Base-by-base conservation (phyloP, 2,888 invertebrate genomes). In the Calliscelio sp. region DNA sequence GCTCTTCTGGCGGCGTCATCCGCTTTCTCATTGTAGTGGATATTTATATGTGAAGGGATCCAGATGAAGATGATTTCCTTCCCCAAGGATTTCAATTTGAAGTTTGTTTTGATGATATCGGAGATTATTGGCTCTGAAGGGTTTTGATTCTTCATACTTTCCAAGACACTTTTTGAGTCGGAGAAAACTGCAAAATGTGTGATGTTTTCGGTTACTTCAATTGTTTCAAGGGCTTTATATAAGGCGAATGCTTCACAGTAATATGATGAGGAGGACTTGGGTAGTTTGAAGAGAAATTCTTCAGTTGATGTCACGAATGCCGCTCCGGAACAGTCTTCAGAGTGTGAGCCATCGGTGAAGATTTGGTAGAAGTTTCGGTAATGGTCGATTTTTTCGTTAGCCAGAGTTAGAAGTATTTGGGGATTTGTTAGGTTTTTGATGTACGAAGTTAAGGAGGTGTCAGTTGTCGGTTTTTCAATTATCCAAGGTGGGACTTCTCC, bases 161-260 rank as follows among this genome's bases (percentile, higher is more conserved):
- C 57, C 0, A 63, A 24, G 6, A 35, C 38, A 11, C 75, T 75
- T 65, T 35, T 65, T 1, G 73, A 73, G 20, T 59, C 61, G 8
- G 73, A 49, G n/a, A 28, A 73, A 10, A 73, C 49, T 51, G n/a
- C 59, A 0, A 10, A 2, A 16, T 44, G 14, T n/a, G 6, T 11
- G 10, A 16, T 44, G n/a, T 44, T 44, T 6, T 14, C 6, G n/a
- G n/a, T n/a, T 44, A 14, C 14, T 46, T 74, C 6, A n/a, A 63
- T 65, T 2, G 6, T 11, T 38, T 63, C 16, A 2, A 75, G 3
- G 1, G 63, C 55, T 16, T 3, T 1, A 10, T 7, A 18, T 16
- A 75, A 53, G 11, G 74, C 74, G 16, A 28, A 75, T 10, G 74
- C 25, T 75, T 75, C 74, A 18, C 53, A 35, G 35, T 11, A 35